Evolutionary conservation across 1,140 invertebrate genomes (phyloP), one percentile per base, ranked within the genome.

Genomic region (Polypedilum vanderplanki): DNA sequence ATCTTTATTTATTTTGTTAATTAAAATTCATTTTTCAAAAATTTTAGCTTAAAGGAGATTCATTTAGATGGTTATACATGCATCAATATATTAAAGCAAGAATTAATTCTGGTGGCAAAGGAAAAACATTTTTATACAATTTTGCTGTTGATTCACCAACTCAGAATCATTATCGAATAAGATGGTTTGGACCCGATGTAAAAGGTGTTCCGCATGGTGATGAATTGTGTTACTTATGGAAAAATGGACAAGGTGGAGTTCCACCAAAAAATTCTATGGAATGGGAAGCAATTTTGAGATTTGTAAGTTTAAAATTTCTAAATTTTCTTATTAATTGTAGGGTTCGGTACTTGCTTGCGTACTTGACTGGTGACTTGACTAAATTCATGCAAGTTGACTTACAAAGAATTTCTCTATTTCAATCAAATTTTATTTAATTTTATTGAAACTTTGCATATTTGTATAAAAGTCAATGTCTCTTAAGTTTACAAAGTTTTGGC

Each of bases 161-260:
- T 2, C 78, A 78, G 74, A 82, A 82, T 76, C 77, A 79, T 74
- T 67, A 67, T 67, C n/a, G 18, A 67, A 67, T 15, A 17, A 5
- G n/a, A 17, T 5, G 9, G 1, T 67, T 67, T 17, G 64, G 18
- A 67, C 9, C 9, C 1, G 18, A n/a, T 15, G 7, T 17, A 20
- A 17, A 12, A 18, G 86, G 89, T 12, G 84, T 85, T 0, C 85
- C 83, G 77, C 89, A 90, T 78, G 86, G 84, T 0, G 89, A 90
- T 76, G 89, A 90, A 77, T 67, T 90, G 1, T 86, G 86, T 76
- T 90, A 90, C 79, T 77, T 90, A 7, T 90, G 89, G 77, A 82
- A 84, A 76, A 85, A 82, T 73, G 80, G 80, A 76, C 77, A 85
- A 41, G 83, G 82, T 12, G 77, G 80, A 17, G 82, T 83, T 73